phyloP scores from a whole-genome alignment of 2,113 vertebrate species.

The Larimichthys crocea region DNA sequence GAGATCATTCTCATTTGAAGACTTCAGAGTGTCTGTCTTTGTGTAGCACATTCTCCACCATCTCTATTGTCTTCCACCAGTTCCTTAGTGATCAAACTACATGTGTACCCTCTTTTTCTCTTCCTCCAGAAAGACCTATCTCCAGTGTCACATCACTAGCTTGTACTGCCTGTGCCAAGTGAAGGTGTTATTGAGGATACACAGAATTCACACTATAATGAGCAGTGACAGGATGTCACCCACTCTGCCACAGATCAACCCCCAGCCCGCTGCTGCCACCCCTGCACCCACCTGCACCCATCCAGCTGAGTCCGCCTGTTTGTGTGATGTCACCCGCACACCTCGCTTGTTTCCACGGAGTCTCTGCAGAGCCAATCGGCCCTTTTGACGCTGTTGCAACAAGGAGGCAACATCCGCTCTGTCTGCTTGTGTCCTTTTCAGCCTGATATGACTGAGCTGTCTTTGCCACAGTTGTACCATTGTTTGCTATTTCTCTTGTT shows the following conservation, averaged over 20 bases:
- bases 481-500: constrained; percentile 13
- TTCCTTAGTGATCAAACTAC: constrained; percentile 19
- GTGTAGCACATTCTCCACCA: constrained; percentile 6
- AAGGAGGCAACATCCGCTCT: constrained; percentile 24
- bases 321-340: constrained; percentile 53
- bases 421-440: neutral
- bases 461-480: constrained; percentile 25
- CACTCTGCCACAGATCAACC: constrained; percentile 66
- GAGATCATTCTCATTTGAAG: constrained; percentile 30
- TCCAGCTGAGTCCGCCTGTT: constrained; percentile 73
- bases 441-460: constrained; percentile 5
- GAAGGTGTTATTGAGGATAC: constrained; percentile 63
- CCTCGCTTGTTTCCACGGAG: constrained; percentile 20
- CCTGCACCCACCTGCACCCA: constrained; percentile 74
- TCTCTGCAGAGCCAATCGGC: constrained; percentile 8
- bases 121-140: constrained; percentile 35
- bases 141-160: constrained; percentile 41
- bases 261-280: constrained; percentile 55
- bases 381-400: constrained; percentile 50
- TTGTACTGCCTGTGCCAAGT: constrained; percentile 46
- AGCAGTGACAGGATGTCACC: constrained; percentile 77
- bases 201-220: constrained; percentile 75
- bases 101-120: constrained; percentile 7
- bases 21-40: constrained; percentile 25
- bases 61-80: constrained; percentile 28